Base-by-base conservation (phyloP, 2,113 vertebrate species). In the Cyanoderma ruficeps region DNA sequence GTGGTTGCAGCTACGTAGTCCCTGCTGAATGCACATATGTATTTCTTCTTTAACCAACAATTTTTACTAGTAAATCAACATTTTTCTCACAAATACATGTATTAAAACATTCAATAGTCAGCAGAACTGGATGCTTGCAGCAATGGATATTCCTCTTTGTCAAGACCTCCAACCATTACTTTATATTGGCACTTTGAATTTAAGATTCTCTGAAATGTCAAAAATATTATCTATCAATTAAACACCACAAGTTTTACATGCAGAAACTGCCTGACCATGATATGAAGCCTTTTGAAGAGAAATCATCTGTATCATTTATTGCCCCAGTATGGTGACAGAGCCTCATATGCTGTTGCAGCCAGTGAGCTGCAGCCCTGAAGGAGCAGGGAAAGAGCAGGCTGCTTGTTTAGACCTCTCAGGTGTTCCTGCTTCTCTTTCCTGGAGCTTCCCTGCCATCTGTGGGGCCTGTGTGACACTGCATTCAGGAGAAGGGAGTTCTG, bases 361-460 rank as follows among this genome's bases (percentile, higher is more conserved):
- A 21, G 44, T 0, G 19, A 52, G 37, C 44, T 79, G 53, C 12
- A 74, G 35, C 39, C 42, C 42, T 27, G 59, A 47, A 72, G 46
- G 10, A 68, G 39, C 7, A 4, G 15, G 22, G n/a, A 15, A 59
- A 55, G 10, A 59, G 27, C 14, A 76, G 31, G 28, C 49, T 35
- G 9, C 53, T 79, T 8, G 16, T 31, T 53, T 10, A 64, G 21
- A 37, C 50, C 61, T 49, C 24, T 10, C 41, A 69, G 55, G 22
- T 7, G 30, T 30, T 74, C 56, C 39, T 69, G 37, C 30, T 44
- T 82, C 68, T 41, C 61, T 82, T 80, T 37, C 11, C 68, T 86
- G 59, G 55, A 70, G 55, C 76, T 93, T 33, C 31, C 20, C 17
- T 70, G 85, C 93, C 90, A 88, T 11, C 96, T 96, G 76, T 3